Base-by-base conservation (phyloP, 37 sponge, comb jelly and placozoan species). In the Eunapius fragilis region DNA sequence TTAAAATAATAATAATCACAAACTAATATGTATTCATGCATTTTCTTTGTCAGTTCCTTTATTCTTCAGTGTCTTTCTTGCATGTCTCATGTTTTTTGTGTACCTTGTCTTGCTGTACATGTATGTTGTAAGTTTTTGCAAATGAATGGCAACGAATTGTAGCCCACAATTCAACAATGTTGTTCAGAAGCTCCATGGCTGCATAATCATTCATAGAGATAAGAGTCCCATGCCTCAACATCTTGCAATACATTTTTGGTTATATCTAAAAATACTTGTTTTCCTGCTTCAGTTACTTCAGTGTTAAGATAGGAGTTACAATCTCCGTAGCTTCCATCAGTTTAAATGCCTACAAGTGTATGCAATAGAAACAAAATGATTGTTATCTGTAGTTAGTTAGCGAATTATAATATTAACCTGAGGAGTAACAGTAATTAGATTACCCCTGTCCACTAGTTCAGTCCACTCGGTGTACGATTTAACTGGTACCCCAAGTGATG, bases 111-210 rank as follows among this genome's bases (percentile, higher is more conserved):
- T 68, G 33, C 32, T 67, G 58, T n/a, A n/a, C n/a, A n/a, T n/a
- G n/a, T 33, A 68, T 68, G 68, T 68, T 80, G 33, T 34, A 80
- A 27, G 32, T 58, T 33, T 48, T 58, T 50, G 81, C 81, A 67
- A 80, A 80, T 22, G 81, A 50, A 58, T 68, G 67, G 68, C 81
- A 80, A 26, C 80, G 48, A 26, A 86, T 72, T 11, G 80, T 79
- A 31, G 73, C 71, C 87, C 80, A 86, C 32, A 86, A 71, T 19
- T 79, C 27, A 25, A 45, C 27, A 72, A 86, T 79, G n/a, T 9
- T 58, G 28, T 70, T 10, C 49, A 85, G 33, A 77, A 85, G 45
- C 24, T 85, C 78, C 74, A 84, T 58, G 58, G 22, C 58, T 58
- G 58, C 58, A 58, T 58, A 10, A 58, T 58, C 58, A 58, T 17